Conservation (phyloP, 2,888 invertebrate species). For the Meteorus colon region DNA sequence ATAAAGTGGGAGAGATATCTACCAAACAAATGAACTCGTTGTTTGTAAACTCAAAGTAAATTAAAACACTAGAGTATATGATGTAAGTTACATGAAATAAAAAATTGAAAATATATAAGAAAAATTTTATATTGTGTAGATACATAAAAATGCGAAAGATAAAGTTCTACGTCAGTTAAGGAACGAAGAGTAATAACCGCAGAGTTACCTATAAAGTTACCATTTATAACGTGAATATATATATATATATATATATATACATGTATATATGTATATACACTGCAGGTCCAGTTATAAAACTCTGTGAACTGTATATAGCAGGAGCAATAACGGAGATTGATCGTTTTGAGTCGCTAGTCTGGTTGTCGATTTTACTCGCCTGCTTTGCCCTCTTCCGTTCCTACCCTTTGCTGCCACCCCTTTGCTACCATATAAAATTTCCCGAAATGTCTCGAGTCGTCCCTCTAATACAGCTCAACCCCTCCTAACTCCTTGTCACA, state of each 20-base stretch:
- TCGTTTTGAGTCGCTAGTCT: slow-evolving; percentile 36
- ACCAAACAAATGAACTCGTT: neutral
- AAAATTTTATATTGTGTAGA: slow-evolving; percentile 3
- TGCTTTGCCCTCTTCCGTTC: neutral
- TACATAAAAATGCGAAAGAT: slow-evolving; percentile 26
- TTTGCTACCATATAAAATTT: neutral
- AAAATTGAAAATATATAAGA: slow-evolving; percentile 14
- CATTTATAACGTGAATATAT: slow-evolving; percentile 29
- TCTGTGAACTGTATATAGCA: slow-evolving; percentile 7
- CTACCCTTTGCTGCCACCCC: neutral
- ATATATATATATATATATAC: slow-evolving; percentile 18
- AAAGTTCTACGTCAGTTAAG: slow-evolving; percentile 24
- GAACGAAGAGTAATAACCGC: slow-evolving; percentile 38
- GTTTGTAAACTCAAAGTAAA: neutral
- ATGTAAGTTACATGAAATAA: slow-evolving; percentile 8
- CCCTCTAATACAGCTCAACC: neutral
- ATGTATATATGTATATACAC: slow-evolving; percentile 14
- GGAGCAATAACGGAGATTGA: slow-evolving; percentile 38
- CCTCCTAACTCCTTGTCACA: neutral
- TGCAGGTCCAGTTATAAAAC: slow-evolving; percentile 35
- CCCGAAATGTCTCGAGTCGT: slow-evolving; percentile 1
- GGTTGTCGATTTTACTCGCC: slow-evolving; percentile 37
- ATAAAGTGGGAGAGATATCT: neutral
- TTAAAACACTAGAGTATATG: neutral
- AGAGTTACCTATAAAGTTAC: slow-evolving; percentile 37